Base-by-base conservation (phyloP, 2,888 invertebrate genomes). In the Helicoverpa assulta region DNA sequence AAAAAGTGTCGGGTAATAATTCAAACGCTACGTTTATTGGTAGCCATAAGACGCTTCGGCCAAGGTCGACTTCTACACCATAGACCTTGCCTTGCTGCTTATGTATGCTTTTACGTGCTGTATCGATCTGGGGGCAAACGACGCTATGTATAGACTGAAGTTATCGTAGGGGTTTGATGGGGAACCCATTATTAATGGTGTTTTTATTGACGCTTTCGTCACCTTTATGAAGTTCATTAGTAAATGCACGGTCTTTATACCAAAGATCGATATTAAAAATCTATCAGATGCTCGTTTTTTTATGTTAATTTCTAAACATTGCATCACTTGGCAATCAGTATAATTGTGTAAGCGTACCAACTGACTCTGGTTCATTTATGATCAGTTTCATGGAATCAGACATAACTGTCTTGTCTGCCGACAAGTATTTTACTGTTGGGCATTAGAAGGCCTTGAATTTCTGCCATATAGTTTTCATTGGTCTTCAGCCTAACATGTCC, bases 81-180 rank as follows among this genome's bases (percentile, higher is more conserved):
- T 78, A 77, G 62, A 67, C 77, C 78, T 77, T 77, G 69, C 69
- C 18, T 73, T 77, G 78, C 63, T 77, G 78, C 66, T 77, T 77
- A 66, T 56, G 69, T 77, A 73, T 78, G 78, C 78, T 57, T 78
- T 57, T 50, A 78, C 56, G 66, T 77, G 78, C 78, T 76, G 65
- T 82, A 82, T 81, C 81, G 81, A 81, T 81, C 70, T 69, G 57
- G 50, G 50, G 53, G 56, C 56, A 29, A 70, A 70, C 43, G 56
- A 61, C 16, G 51, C 70, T 74, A 80, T 74, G 64, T 60, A 78
- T 77, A 78, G 63, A 40, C 21, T 16, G 50, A 62, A 58, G 21
- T 63, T 43, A 63, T 52, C 60, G 59, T 64, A 60, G 51, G 62
- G 62, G 58, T 60, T 70, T 73, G 37, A 66, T 51, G 58, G 43